phyloP scores from a whole-genome alignment of 2,888 invertebrate species.

The Phortica okadai region DNA sequence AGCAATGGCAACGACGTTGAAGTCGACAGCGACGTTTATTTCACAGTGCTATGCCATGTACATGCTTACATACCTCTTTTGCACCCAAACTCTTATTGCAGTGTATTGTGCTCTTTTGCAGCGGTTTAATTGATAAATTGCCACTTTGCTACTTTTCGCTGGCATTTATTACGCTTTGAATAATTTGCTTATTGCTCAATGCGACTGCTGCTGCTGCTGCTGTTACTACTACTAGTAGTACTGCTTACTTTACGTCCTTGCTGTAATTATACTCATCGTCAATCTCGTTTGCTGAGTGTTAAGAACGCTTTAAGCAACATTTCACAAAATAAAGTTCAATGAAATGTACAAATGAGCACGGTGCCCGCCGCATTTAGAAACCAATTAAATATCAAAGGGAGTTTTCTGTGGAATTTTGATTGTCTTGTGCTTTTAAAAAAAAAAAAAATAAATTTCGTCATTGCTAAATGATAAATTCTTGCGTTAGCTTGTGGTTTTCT shows the following conservation, averaged over 20 bases:
- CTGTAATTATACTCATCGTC: neutral
- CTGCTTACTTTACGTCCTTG: neutral
- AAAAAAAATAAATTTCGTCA: neutral
- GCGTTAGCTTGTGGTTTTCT: conserved; percentile 48
- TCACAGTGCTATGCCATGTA: too few species aligned
- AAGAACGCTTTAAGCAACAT: conserved; percentile 54
- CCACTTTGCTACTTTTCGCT: conserved; percentile 66
- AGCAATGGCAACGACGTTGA: neutral
- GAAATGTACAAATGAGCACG: conserved; percentile 50
- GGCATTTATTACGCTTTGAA: conserved; percentile 57
- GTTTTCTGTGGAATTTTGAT: conserved; percentile 66
- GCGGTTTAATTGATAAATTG: conserved; percentile 72
- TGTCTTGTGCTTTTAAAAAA: conserved; percentile 51
- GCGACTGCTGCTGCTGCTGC: conserved; percentile 35
- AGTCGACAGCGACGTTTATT: neutral
- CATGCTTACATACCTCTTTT: too few species aligned
- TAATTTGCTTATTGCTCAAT: conserved; percentile 63
- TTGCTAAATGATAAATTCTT: conserved; percentile 19
- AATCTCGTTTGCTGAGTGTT: neutral
- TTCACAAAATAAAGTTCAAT: conserved; percentile 70
- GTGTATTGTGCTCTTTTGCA: conserved; percentile 27
- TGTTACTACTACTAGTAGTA: too few species aligned
- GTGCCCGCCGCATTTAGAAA: conserved; percentile 61
- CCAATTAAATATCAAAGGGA: conserved; percentile 70
- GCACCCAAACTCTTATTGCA: neutral